Evolutionary conservation across 1,140 invertebrate species (phyloP), one percentile per base, ranked within the genome.

Genomic region (Berghia stephanieae): DNA sequence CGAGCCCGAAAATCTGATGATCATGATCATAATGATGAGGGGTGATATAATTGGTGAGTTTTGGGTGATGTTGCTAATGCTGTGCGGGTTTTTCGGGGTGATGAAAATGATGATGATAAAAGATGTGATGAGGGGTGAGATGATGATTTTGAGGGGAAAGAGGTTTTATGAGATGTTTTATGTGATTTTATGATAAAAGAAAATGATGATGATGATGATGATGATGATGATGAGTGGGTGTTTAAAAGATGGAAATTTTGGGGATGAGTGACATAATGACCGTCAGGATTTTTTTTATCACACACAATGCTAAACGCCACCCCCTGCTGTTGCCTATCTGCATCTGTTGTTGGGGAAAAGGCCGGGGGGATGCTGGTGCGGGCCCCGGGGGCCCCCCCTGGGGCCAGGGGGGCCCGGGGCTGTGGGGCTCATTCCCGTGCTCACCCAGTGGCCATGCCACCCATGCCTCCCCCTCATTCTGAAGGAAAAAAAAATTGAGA

Each of bases 401-500:
- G 84, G 81, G 0, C 82, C 90, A 88, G 86, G 93, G 90, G 89
- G 91, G 90, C 89, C 92, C 89, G 90, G 89, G 55, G 79, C 44
- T 27, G 67, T 67, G 38, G 10, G 44, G 69, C 49, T 71, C 43
- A 71, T 71, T 4, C 6, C 38, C 18, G 6, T 68, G 10, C 13
- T 34, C 4, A 38, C 38, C 13, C 38, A 24, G 69, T 84, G 13
- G 82, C 76, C 78, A 83, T 85, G 21, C 79, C 79, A 57, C 70
- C 79, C 80, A 86, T 84, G n/a, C 81, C 80, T 27, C 82, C 75
- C 18, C 81, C 77, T 80, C 85, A 81, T 24, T 84, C 83, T 70
- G 18, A 71, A 74, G 57, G 38, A n/a, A n/a, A n/a, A n/a, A n/a
- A n/a, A n/a, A n/a, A n/a, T n/a, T n/a, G n/a, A n/a, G n/a, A n/a